Evolutionary conservation across 2,797 vertebrate genomes (phyloP), one percentile per base, ranked within the genome.

Genomic region (Microchirus variegatus): DNA sequence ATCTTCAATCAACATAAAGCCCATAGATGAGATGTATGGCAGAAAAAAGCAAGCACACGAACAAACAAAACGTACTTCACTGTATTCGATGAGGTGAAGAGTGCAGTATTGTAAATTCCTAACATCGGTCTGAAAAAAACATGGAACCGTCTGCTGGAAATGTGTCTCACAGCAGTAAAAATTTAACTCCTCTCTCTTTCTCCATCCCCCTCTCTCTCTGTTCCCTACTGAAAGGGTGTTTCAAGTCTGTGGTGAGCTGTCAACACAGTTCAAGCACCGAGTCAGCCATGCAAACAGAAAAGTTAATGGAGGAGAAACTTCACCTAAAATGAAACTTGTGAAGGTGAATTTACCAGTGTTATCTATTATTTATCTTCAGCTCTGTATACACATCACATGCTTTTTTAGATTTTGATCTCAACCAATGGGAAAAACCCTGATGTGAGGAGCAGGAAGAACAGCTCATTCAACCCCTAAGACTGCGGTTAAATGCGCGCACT

Each of bases 341-440:
- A 61, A 61, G 68, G 54, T 63, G 70, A 47, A 75, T 87, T 81
- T 73, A 48, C 53, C 22, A 18, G 63, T 26, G 11, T 53, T 69
- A 78, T 85, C 67, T 82, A 71, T 62, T 65, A 75, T 82, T 77
- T 72, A 74, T 55, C 52, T 49, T 50, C 42, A 48, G 53, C 69
- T 70, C 38, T 60, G 26, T 19, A 65, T 59, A 70, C 43, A 54
- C 38, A 73, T 43, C 13, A 42, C 41, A 54, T 10, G 9, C 50
- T 70, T 22, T 22, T 22, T 22, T 26, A 68, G 58, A 73, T n/a
- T 49, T 63, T 19, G 51, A 73, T 12, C 31, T n/a, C 44, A 3
- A 48, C 42, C 48, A 47, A 71, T 69, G 72, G 31, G n/a, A 53
- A 38, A 55, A 22, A n/a, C n/a, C 47, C 56, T 40, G 49, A 48